Evolutionary conservation across 2,888 invertebrate species (phyloP).

Genomic region (Cordylochernes scorpioides): DNA sequence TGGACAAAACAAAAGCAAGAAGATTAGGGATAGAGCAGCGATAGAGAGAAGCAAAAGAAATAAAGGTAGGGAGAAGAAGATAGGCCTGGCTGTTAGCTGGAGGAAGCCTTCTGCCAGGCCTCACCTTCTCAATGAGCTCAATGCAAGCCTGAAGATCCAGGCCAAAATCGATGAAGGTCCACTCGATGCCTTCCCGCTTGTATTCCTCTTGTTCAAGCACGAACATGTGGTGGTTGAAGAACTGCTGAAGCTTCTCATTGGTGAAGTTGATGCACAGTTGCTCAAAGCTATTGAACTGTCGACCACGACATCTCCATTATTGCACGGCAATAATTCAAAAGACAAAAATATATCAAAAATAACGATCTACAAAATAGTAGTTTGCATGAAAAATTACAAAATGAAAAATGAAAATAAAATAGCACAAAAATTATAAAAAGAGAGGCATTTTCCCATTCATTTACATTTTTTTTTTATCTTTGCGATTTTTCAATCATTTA

Average conservation of each 20-base stretch:
- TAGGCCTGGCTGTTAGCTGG: slow-evolving; percentile 4
- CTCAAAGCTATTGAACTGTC: slow-evolving; percentile 89
- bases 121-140: slow-evolving; percentile 91
- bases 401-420: too few species aligned
- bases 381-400: too few species aligned
- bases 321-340: too few species aligned
- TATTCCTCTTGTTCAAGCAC: slow-evolving; percentile 98
- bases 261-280: slow-evolving; percentile 99
- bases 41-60: not conserved
- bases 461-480: too few species aligned
- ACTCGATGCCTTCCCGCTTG: slow-evolving; percentile 82
- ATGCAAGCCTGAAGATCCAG: slow-evolving; percentile 96
- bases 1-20: slow-evolving; percentile 8
- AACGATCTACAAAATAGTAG: too few species aligned
- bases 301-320: too few species aligned
- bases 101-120: slow-evolving; percentile 11
- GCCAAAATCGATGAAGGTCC: slow-evolving; percentile 98
- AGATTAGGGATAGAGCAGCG: not conserved
- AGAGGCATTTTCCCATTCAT: too few species aligned
- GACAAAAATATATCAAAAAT: too few species aligned
- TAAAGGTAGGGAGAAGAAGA: slow-evolving; percentile 1
- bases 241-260: slow-evolving; percentile 96
- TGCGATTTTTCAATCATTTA: too few species aligned
- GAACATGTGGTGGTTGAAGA: slow-evolving; percentile 99
- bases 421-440: too few species aligned